A percentile compares a stretch with the other conserved stretches of the same genome.
Conservation (phyloP, 2,113 vertebrate genomes). For the Psittacara wagleri region DNA sequence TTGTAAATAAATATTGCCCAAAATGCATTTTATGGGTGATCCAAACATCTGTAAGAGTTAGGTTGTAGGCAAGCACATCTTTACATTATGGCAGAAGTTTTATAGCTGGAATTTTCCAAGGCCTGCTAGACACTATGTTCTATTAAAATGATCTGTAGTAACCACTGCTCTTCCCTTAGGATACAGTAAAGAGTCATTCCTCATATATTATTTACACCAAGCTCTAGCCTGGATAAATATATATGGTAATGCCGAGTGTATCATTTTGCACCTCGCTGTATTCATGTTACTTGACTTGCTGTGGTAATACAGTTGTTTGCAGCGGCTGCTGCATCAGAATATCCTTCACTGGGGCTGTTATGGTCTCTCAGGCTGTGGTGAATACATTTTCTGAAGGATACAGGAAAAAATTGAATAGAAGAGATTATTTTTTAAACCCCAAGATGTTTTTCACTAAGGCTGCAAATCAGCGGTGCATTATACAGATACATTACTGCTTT, state of each 20-base stretch:
- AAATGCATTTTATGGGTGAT: background rate
- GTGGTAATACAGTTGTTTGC: background rate
- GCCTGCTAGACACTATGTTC: background rate
- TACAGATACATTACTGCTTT: background rate
- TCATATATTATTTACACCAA: conserved; percentile 41
- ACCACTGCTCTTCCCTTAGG: conserved; percentile 12
- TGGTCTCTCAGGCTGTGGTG: background rate
- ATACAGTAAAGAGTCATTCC: background rate
- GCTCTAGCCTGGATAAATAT: conserved; percentile 27
- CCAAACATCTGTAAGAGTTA: background rate
- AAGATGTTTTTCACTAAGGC: background rate
- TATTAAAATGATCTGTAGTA: conserved; percentile 58
- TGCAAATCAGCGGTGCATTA: background rate
- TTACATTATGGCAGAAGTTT: background rate
- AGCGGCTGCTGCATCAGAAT: background rate
- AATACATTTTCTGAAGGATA: background rate
- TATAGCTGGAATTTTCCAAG: conserved; percentile 33
- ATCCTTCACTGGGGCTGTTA: background rate
- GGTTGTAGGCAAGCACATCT: background rate
- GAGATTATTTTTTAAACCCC: background rate
- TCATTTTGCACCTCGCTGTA: background rate
- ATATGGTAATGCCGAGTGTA: conserved; percentile 41
- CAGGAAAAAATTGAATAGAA: background rate
- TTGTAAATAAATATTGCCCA: background rate
- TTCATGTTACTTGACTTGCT: background rate